A percentile compares a stretch with the other conserved stretches of the same genome.
Evolutionary conservation across 2,113 vertebrate genomes (phyloP).

Genomic region (Platichthys stellatus): DNA sequence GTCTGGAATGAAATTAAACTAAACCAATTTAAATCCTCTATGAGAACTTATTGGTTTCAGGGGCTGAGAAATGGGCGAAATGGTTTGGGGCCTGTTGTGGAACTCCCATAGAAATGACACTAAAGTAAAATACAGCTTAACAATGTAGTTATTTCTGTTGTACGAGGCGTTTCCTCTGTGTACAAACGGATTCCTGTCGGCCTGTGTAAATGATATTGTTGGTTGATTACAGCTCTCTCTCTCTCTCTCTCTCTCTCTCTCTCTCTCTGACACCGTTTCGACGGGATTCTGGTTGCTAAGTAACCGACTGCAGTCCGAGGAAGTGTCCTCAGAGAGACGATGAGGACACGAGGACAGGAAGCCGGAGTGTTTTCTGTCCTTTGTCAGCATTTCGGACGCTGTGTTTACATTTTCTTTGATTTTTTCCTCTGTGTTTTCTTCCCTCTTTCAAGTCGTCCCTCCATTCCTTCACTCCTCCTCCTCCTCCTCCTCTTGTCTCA

Average conservation of each 20-base stretch:
- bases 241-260: slow-evolving; percentile 45
- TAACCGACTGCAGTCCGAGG: slow-evolving; percentile 71
- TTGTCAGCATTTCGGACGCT: slow-evolving; percentile 29
- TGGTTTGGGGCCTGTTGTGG: not conserved
- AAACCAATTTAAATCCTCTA: not conserved
- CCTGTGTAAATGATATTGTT: not conserved
- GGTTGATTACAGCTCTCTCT: slow-evolving; percentile 50
- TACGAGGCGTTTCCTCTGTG: not conserved
- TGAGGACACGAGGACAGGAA: slow-evolving; percentile 40
- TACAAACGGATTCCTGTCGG: not conserved
- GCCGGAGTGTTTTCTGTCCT: slow-evolving; percentile 53
- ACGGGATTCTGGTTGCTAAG: slow-evolving; percentile 74
- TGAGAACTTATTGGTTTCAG: not conserved
- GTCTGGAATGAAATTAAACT: too few species aligned
- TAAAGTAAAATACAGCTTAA: not conserved
- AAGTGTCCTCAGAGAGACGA: slow-evolving; percentile 47
- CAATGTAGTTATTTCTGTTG: not conserved
- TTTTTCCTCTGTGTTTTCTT: slow-evolving; percentile 44
- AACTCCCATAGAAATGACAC: not conserved
- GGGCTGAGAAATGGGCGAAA: too few species aligned
- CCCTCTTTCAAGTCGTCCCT: not conserved
- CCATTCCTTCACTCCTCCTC: slow-evolving; percentile 7
- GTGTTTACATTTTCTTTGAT: slow-evolving; percentile 66
- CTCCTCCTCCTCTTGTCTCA: slow-evolving; percentile 35
- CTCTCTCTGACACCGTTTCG: slow-evolving; percentile 70